Conservation (phyloP, 2,888 invertebrate species). For the Agriopis marginaria region DNA sequence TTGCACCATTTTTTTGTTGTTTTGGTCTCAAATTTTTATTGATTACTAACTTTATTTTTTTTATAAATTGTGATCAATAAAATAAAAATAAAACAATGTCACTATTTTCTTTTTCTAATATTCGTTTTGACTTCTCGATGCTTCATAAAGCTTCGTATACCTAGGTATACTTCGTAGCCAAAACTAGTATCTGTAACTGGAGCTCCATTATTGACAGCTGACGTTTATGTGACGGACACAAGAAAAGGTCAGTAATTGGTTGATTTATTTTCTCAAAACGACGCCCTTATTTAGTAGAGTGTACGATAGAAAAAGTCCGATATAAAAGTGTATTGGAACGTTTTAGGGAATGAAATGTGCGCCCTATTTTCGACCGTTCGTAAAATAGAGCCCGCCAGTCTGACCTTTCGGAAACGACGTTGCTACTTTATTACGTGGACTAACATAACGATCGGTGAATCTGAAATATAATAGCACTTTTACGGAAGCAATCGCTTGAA, state of each 20-base stretch:
- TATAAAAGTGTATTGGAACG: constrained; percentile 53
- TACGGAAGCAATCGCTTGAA: not conserved
- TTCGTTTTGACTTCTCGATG: too few species aligned
- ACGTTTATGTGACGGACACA: constrained; percentile 42
- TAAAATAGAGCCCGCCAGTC: constrained; percentile 36
- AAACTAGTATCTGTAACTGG: not conserved
- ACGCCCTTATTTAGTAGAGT: constrained; percentile 45
- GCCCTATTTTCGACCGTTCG: constrained; percentile 40
- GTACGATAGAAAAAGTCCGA: constrained; percentile 45
- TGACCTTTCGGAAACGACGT: constrained; percentile 38
- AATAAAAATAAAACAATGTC: too few species aligned
- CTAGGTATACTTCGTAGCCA: too few species aligned
- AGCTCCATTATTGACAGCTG: constrained; percentile 42
- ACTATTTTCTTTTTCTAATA: not conserved
- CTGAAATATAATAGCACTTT: constrained; percentile 13
- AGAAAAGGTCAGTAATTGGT: constrained; percentile 45
- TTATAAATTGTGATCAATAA: too few species aligned
- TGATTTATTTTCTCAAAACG: constrained; percentile 49
- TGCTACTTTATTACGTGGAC: constrained; percentile 20
- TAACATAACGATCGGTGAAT: constrained; percentile 15
- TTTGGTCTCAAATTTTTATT: too few species aligned
- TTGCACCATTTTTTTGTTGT: too few species aligned
- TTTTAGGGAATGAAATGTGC: constrained; percentile 43
- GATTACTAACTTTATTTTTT: too few species aligned
- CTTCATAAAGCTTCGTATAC: too few species aligned